Evolutionary conservation across 2,888 invertebrate species (phyloP).

Genomic region (Brenthis ino): DNA sequence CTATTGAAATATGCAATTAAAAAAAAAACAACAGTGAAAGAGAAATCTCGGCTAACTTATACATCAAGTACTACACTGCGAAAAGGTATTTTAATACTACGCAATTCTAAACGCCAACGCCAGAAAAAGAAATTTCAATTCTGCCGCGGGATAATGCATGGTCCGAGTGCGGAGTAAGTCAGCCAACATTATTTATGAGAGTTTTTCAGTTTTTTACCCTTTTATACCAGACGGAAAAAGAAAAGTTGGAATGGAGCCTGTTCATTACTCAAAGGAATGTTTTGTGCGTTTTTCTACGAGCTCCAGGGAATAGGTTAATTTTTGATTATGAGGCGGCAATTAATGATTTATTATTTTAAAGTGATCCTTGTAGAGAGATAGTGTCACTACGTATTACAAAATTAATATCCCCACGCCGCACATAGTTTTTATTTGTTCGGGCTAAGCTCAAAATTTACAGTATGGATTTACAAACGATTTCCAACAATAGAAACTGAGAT

Average conservation of each 20-base stretch:
- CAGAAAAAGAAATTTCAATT: slow-evolving; percentile 29
- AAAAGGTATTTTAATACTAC: slow-evolving; percentile 15
- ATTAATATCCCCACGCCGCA: too few species aligned
- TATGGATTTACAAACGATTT: too few species aligned
- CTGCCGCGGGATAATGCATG: slow-evolving; percentile 25
- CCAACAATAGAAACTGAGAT: too few species aligned
- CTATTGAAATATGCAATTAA: neutral
- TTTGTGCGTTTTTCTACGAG: slow-evolving; percentile 25
- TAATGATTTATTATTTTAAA: slow-evolving; percentile 2
- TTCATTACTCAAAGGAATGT: slow-evolving; percentile 32
- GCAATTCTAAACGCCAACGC: slow-evolving; percentile 20
- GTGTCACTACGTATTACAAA: neutral
- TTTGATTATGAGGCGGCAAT: slow-evolving; percentile 3
- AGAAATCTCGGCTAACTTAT: neutral
- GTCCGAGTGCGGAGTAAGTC: slow-evolving; percentile 31
- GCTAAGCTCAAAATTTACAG: too few species aligned
- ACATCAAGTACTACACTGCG: neutral
- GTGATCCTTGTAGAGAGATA: neutral
- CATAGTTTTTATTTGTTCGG: too few species aligned
- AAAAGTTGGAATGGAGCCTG: slow-evolving; percentile 26
- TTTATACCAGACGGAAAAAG: slow-evolving; percentile 28
- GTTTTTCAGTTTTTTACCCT: slow-evolving; percentile 31
- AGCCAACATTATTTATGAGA: slow-evolving; percentile 35
- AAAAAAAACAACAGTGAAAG: neutral
- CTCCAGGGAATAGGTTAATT: slow-evolving; percentile 7